Percentiles rank a stretch among this genome's conserved stretches.
Evolutionary conservation across 2,113 vertebrate species (phyloP).

Genomic region (Megatriorchis doriae): DNA sequence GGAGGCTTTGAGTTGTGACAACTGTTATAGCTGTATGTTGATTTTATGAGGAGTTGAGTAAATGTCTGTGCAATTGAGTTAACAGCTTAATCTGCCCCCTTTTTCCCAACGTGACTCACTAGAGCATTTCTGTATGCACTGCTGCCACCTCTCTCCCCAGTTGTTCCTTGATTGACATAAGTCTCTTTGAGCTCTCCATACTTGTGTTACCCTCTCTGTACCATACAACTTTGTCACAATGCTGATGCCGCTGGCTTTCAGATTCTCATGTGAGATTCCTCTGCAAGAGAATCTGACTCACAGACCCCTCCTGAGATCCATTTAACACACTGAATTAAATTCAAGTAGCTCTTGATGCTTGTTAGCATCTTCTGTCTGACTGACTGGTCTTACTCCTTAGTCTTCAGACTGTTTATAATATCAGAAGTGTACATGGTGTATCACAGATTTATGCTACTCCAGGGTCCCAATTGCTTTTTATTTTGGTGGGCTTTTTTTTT

Average conservation of each 20-base stretch:
- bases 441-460: not conserved
- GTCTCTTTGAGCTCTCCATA: not conserved
- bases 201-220: not conserved
- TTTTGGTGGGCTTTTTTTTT: not conserved
- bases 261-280: not conserved
- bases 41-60: not conserved
- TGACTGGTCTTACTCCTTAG: not conserved
- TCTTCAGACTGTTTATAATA: not conserved
- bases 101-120: constrained; percentile 5
- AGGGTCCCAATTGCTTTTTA: not conserved
- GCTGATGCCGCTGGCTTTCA: not conserved
- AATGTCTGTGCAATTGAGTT: constrained; percentile 7
- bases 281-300: not conserved
- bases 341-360: not conserved
- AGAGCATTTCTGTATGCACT: not conserved
- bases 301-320: not conserved
- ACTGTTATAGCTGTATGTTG: not conserved
- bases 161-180: not conserved
- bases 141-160: not conserved
- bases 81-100: constrained; percentile 31
- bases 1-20: constrained; percentile 25
- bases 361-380: constrained; percentile 3
- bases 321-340: constrained; percentile 28
- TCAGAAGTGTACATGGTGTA: not conserved
- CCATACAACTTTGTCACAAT: not conserved